Base-by-base conservation (phyloP, 35 echinoderm and acorn worm genomes). In the Diadema setosum region DNA sequence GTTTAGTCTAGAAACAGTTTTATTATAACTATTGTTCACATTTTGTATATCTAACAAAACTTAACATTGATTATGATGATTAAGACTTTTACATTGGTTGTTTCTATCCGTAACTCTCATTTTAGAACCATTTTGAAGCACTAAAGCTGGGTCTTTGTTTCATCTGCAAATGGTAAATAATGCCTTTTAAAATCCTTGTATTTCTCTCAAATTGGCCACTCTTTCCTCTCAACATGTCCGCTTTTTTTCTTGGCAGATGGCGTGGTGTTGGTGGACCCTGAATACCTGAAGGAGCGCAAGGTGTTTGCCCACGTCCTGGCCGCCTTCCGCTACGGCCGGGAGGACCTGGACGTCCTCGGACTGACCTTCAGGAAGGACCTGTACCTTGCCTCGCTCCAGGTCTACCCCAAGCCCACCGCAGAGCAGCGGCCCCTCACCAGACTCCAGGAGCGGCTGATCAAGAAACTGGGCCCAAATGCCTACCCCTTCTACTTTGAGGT, bases 401-500 rank as follows among this genome's bases (percentile, higher is more conserved):
- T 99, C 34, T 99, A 94, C 58, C 96, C 96, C 15, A 76, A 76
- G 70, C 86, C 96, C 1, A 85, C 91, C 35, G 90, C 81, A 20
- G 70, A 76, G 40, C 81, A 94, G 56, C 94, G 93, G 92, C 93
- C 93, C 16, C 52, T 94, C 43, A 94, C 96, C 14, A 90, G 93
- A 57, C 55, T 99, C 4, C 96, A 99, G 35, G 96, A 99, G 67
- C 85, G 92, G 46, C 46, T 99, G 81, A 99, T 99, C 27, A 99
- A 99, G 90, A 94, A 99, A 69, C 90, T 99, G 6, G 96, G 96
- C 35, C 64, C 85, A 56, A 99, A 88, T 87, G 96, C 96, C 7
- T 91, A 94, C 70, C 96, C 96, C 31, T 99, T 99, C 73, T 91
- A 84, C 83, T 99, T 99, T 89, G 78, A 94, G 90, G 96, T 99